Evolutionary conservation across 2,797 vertebrate species (phyloP), one percentile per base, ranked within the genome.

Genomic region (Adrianichthys oophorus): DNA sequence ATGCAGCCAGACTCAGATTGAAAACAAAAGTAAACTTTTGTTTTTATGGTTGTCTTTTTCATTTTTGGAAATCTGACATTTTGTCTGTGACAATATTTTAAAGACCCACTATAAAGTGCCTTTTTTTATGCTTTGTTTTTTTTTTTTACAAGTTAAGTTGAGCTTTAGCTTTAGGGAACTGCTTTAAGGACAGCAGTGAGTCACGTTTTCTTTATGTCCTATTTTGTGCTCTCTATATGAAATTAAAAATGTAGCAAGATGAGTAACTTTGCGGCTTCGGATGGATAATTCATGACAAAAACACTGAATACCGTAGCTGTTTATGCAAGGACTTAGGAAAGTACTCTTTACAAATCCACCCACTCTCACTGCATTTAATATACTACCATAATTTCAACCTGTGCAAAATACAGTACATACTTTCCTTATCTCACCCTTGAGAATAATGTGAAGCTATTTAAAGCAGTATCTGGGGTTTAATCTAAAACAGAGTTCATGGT

Each of bases 401-500:
- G n/a, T 10, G 41, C 24, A 41, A 16, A 41, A 7, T 32, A 32
- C 32, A 3, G 19, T 18, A 41, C 10, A 55, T 21, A 4, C 15
- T 49, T 52, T 45, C 55, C 55, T 42, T 14, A 19, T 41, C 19
- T 44, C 17, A 52, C 14, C 12, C 44, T 46, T 70, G 13, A 53
- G 48, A 57, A 32, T 62, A 16, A 42, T 42, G 18, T 26, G 1
- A 43, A 43, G 62, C 47, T 32, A 13, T 32, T 61, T 43, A 65
- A 54, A 70, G 47, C 2, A 59, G 52, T 45, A 67, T 68, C 37
- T 72, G 48, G 7, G 17, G 45, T 78, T 76, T 66, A 48, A 41
- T 74, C n/a, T 24, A 19, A 62, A 52, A 32, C 59, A 52, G n/a
- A 50, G 23, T 61, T 56, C 45, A 60, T 59, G 6, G 63, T 64